Conservation (phyloP, 2,888 invertebrate genomes). For the Microctonus hyperodae region DNA sequence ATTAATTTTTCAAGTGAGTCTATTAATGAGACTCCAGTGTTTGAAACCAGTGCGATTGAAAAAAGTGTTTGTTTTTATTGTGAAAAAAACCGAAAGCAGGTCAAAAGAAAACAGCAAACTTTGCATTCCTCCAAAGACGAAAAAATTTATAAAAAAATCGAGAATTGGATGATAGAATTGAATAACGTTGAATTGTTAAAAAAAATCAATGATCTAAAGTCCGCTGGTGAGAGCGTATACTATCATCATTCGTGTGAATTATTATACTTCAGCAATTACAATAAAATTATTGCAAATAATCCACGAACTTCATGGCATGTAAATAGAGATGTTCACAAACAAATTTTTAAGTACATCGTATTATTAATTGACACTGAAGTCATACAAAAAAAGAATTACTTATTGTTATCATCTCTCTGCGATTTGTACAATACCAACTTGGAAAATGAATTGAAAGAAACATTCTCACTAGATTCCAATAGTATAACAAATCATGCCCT, state of each 20-base stretch:
- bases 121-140: not conserved
- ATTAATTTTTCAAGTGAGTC: not conserved
- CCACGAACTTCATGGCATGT: not conserved
- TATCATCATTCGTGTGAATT: not conserved
- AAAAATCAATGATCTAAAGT: not conserved
- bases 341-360: not conserved
- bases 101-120: too few species aligned
- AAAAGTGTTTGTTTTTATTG: not conserved
- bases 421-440: not conserved
- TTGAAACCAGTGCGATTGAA: not conserved
- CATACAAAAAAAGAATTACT: not conserved
- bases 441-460: too few species aligned
- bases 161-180: not conserved
- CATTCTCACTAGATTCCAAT: not conserved
- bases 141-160: too few species aligned
- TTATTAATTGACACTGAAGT: not conserved
- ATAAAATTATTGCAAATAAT: not conserved
- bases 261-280: not conserved
- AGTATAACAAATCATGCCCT: not conserved
- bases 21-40: not conserved
- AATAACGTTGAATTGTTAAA: not conserved
- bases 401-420: not conserved
- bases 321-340: not conserved
- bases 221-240: not conserved
- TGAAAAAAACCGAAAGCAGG: not conserved